Conservation (phyloP, 2,888 invertebrate genomes). For the Callyntrura sp. region DNA sequence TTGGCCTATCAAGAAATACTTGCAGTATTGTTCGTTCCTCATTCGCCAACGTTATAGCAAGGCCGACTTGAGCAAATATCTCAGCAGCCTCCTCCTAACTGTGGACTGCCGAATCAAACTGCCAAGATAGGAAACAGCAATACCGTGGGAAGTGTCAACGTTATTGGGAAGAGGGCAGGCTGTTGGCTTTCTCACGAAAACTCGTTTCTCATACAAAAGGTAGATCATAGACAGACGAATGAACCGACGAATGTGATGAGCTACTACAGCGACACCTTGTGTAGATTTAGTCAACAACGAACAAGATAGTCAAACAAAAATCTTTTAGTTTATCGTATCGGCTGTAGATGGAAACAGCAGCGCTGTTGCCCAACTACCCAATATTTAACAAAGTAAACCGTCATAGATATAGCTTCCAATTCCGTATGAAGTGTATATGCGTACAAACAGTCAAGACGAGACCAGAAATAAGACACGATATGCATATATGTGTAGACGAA, state of each 20-base stretch:
- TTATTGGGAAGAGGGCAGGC: conserved; percentile 46
- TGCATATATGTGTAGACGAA: too few relatives aligned
- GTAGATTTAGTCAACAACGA: neutral
- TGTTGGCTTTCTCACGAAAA: neutral
- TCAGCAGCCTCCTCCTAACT: conserved; percentile 64
- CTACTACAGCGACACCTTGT: neutral
- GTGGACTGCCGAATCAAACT: conserved; percentile 15
- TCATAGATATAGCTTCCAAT: too few relatives aligned
- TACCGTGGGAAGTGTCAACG: neutral
- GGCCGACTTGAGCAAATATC: conserved; percentile 41
- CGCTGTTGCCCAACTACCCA: neutral
- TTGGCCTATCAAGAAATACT: too few relatives aligned
- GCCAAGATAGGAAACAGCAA: neutral
- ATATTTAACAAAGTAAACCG: too few relatives aligned
- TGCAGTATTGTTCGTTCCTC: neutral
- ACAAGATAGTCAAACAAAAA: neutral
- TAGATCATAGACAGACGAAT: too few relatives aligned
- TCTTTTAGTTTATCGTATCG: too few relatives aligned
- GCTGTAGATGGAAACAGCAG: too few relatives aligned
- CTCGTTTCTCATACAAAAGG: neutral
- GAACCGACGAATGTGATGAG: neutral
- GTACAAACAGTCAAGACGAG: too few relatives aligned
- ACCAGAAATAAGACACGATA: too few relatives aligned
- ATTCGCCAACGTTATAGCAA: conserved; percentile 11
- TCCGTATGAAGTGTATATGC: too few relatives aligned